Evolutionary conservation across 2,797 vertebrate genomes (phyloP).

Genomic region (Leptodactylus fallax): DNA sequence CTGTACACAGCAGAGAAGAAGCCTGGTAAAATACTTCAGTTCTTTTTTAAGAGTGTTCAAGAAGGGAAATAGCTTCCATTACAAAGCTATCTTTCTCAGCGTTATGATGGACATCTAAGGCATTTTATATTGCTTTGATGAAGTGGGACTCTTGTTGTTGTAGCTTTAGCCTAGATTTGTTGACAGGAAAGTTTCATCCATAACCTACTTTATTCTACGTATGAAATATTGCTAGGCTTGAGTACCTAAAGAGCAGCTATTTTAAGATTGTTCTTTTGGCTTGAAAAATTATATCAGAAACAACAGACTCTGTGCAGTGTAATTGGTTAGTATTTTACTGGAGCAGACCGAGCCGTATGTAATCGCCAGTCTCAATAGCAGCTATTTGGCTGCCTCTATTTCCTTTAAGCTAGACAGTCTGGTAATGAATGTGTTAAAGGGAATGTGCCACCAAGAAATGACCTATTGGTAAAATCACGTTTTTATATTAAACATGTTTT

Average conservation of each 20-base stretch:
- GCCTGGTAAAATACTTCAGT: background rate
- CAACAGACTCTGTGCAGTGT: background rate
- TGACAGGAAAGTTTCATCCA: constrained; percentile 49
- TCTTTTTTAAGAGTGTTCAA: background rate
- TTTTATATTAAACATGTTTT: too few relatives aligned
- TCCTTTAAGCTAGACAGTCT: background rate
- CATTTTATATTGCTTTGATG: constrained; percentile 40
- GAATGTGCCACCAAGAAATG: too few relatives aligned
- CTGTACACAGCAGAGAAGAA: background rate
- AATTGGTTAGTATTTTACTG: constrained; percentile 13
- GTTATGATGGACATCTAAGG: constrained; percentile 24
- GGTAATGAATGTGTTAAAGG: background rate
- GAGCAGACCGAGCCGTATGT: background rate
- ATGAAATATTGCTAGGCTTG: constrained; percentile 33
- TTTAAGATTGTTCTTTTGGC: constrained; percentile 62
- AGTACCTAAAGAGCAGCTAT: constrained; percentile 56
- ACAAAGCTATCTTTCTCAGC: constrained; percentile 13
- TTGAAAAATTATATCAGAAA: constrained; percentile 45
- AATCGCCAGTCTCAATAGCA: background rate
- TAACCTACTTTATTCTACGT: constrained; percentile 44
- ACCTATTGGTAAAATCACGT: too few relatives aligned
- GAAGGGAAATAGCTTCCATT: constrained; percentile 4
- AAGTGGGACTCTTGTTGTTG: constrained; percentile 30
- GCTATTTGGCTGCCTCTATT: background rate
- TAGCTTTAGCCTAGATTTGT: constrained; percentile 46